Evolutionary conservation across 2,888 invertebrate genomes (phyloP), one percentile per base, ranked within the genome.

Genomic region (Leucozona laternaria): DNA sequence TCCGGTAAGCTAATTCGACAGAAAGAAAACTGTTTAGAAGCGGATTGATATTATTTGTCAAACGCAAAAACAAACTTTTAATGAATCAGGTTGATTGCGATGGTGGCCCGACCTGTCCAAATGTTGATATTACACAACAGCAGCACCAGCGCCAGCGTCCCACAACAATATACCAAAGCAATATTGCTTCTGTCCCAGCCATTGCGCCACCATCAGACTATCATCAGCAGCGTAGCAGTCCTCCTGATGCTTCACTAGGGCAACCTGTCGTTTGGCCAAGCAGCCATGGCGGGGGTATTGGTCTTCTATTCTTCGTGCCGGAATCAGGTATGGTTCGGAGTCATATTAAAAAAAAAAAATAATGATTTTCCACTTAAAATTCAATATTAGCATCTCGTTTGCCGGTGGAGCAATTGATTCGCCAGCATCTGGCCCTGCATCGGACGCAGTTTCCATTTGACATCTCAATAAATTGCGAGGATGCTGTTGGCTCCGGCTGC

Each of bases 331-430:
- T 62, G 73, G 48, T 43, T 34, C 13, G 34, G 11, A 72, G 48
- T 66, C 53, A 78, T 82, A 78, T 73, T 68, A 37, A 45, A 34
- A 40, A 28, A 25, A 55, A 73, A 50, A 40, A 72, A 37, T 10
- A 71, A 48, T 11, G 25, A 22, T 62, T 64, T 58, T 71, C 66
- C 78, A 78, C 57, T 82, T 60, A 83, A 83, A 60, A 73, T 70
- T 73, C 78, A 83, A 78, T 83, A 78, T 83, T 83, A 83, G 82
- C 82, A 78, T 78, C 82, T 83, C 82, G 78, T 83, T 78, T 83
- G 60, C 72, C 82, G 58, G 55, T 58, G 37, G 73, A 83, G 78
- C 78, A 78, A 78, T 83, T 83, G 82, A 78, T 83, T 83, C 78
- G 45, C 73, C 82, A 83, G 72, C 82, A 83, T 20, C 28, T 83